A percentile compares a stretch with the other conserved stretches of the same genome.
Conservation (phyloP, 2,797 vertebrate species). For the Emydoidea blandingii region DNA sequence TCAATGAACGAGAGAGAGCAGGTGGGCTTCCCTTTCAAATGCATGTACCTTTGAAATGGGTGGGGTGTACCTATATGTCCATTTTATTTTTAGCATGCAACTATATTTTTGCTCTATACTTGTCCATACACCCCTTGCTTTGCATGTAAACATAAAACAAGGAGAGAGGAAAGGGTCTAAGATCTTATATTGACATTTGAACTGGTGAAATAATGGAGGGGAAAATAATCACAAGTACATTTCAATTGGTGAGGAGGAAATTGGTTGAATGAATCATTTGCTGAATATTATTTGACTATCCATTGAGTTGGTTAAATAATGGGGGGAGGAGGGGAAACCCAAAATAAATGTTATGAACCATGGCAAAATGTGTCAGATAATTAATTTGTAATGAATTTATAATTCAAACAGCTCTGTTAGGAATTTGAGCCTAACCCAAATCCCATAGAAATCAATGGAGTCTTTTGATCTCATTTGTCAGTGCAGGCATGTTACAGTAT, state of each 20-base stretch:
- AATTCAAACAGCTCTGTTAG: neutral
- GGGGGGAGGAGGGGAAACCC: rapidly evolving
- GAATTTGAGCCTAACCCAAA: neutral
- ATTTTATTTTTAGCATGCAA: neutral
- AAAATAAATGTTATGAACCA: neutral
- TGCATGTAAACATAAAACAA: neutral
- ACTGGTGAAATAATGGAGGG: neutral
- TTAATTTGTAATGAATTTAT: neutral
- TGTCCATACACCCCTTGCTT: neutral
- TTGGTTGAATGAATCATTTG: neutral
- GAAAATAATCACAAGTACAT: neutral
- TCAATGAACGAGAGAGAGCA: neutral
- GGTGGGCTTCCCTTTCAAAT: neutral
- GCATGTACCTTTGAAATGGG: neutral
- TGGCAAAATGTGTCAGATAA: neutral
- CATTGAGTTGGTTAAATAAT: neutral
- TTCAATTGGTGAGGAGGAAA: neutral
- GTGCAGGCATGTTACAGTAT: neutral
- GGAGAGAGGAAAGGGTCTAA: neutral
- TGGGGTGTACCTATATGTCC: neutral
- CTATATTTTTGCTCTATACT: neutral
- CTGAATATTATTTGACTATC: neutral
- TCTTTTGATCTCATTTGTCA: neutral
- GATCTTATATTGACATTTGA: neutral
- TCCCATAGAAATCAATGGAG: neutral